phyloP scores from a whole-genome alignment of 2,113 vertebrate species.

The Fulmarus glacialis region DNA sequence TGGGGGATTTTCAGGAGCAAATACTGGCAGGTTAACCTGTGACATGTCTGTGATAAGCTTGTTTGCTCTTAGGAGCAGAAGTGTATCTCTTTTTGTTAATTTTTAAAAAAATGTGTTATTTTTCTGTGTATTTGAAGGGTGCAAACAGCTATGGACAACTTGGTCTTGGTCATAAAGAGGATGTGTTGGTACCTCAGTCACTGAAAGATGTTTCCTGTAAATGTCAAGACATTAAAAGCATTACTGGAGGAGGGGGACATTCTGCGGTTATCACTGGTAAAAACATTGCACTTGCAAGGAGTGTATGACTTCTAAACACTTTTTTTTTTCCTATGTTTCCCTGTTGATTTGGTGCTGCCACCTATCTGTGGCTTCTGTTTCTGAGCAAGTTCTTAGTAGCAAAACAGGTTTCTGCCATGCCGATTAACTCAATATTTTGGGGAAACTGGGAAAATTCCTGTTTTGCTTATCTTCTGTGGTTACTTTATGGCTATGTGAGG shows the following conservation, averaged over 20 bases:
- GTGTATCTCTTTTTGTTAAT: background rate
- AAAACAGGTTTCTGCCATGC: background rate
- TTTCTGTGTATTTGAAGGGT: constrained; percentile 76
- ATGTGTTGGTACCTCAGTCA: constrained; percentile 76
- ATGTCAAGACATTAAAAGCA: constrained; percentile 32
- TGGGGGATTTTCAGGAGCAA: background rate
- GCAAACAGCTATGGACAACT: constrained; percentile 94
- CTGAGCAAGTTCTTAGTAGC: background rate
- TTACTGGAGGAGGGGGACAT: constrained; percentile 90
- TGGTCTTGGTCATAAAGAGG: constrained; percentile 86
- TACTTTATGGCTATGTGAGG: background rate
- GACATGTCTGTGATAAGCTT: background rate
- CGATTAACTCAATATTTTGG: background rate
- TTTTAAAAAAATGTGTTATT: background rate
- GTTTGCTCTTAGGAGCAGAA: background rate
- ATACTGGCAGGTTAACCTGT: background rate
- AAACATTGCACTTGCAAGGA: background rate
- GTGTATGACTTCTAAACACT: background rate
- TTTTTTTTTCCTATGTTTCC: background rate
- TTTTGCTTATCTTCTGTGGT: background rate
- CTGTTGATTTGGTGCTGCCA: background rate
- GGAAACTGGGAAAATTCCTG: background rate
- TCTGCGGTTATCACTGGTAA: constrained; percentile 84
- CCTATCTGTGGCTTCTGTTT: background rate
- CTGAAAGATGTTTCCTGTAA: constrained; percentile 65